Percentiles rank a stretch among this genome's conserved stretches.
These are phyloP conservation scores for Cerceris rybyensis DNA, from an alignment of 2,888 invertebrate species.

Conservation along the genomic window DNA sequence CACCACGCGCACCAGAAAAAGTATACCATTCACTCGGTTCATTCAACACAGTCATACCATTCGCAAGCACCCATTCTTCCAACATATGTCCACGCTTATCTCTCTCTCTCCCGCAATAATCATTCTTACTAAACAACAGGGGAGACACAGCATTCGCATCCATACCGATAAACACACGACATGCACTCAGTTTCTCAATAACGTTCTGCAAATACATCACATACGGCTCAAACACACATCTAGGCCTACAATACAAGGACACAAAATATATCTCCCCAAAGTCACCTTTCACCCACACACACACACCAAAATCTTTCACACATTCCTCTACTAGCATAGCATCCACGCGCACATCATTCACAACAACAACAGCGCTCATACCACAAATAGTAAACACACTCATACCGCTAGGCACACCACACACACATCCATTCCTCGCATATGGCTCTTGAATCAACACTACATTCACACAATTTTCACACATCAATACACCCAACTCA, in stretches of 20 bases:
- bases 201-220: too few relatives aligned
- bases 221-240: constrained; percentile 5
- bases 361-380: constrained; percentile 30
- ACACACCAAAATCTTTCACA: constrained; percentile 10
- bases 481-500: not conserved
- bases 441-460: constrained; percentile 26
- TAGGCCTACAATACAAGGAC: constrained; percentile 50
- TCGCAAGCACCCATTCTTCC: too few relatives aligned
- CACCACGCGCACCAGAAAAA: too few relatives aligned
- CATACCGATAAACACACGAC: too few relatives aligned
- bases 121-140: too few relatives aligned
- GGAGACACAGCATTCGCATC: too few relatives aligned
- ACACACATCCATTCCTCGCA: too few relatives aligned
- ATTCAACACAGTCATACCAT: too few relatives aligned
- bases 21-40: too few relatives aligned
- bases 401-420: not conserved
- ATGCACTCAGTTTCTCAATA: too few relatives aligned
- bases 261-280: constrained; percentile 42
- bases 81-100: too few relatives aligned
- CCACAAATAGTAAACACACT: not conserved
- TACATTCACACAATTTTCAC: constrained; percentile 1
- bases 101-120: too few relatives aligned
- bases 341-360: constrained; percentile 24
- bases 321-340: constrained; percentile 18
- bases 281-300: constrained; percentile 44